phyloP scores from a whole-genome alignment of 2,113 vertebrate genomes.

The Hylia prasina region DNA sequence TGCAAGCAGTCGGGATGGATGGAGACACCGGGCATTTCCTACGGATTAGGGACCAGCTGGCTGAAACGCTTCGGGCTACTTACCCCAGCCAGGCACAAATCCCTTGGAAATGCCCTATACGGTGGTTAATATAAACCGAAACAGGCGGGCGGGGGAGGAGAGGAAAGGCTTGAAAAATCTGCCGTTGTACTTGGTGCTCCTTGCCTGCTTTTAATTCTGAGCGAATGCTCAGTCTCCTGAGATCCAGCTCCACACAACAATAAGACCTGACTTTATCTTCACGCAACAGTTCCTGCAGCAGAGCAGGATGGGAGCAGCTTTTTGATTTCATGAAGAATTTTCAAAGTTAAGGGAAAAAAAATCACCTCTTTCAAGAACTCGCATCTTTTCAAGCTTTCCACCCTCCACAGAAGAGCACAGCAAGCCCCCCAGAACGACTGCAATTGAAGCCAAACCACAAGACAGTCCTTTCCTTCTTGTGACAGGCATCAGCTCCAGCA shows the following conservation, averaged over 20 bases:
- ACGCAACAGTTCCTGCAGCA: conserved; percentile 5
- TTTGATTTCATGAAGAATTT: not conserved
- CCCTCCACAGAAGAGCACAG: not conserved
- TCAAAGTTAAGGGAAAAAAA: not conserved
- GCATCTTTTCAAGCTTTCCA: not conserved
- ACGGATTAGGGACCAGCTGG: conserved; percentile 44
- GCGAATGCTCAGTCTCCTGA: not conserved
- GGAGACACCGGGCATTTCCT: conserved; percentile 55
- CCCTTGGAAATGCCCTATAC: conserved; percentile 32
- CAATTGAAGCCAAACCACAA: not conserved
- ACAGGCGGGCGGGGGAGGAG: too few species aligned
- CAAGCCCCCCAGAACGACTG: not conserved
- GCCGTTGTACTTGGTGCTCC: not conserved
- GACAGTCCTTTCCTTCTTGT: not conserved
- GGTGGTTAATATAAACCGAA: not conserved
- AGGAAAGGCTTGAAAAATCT: not conserved
- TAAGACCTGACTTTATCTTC: conserved; percentile 53
- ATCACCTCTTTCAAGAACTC: not conserved
- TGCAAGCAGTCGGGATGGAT: conserved; percentile 10
- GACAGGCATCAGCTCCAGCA: not conserved
- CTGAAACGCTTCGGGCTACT: conserved; percentile 22
- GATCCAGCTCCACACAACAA: conserved; percentile 39
- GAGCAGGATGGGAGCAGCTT: not conserved
- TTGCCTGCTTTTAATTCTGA: not conserved
- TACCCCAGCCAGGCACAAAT: conserved; percentile 47